These are phyloP conservation scores for Dexiosoma caninum DNA, from an alignment of 2,888 invertebrate species.

Conservation along the genomic window DNA sequence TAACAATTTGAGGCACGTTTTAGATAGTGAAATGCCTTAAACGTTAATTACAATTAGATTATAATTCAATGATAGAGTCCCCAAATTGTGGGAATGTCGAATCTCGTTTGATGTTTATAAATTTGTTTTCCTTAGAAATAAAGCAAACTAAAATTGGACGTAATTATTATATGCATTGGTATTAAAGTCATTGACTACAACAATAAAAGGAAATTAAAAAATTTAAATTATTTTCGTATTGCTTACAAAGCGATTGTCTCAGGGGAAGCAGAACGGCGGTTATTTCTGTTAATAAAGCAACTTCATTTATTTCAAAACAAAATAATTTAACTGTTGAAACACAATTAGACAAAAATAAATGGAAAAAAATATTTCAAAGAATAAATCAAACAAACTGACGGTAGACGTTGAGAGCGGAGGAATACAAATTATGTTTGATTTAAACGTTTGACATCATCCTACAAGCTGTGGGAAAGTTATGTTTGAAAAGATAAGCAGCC, in stretches of 20 bases:
- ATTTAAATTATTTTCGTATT: too few species aligned
- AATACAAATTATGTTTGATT: not conserved
- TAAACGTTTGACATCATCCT: not conserved
- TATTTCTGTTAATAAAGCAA: too few species aligned
- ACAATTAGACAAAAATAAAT: too few species aligned
- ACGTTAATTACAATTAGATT: constrained; percentile 1
- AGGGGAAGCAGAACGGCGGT: too few species aligned
- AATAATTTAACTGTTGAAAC: too few species aligned
- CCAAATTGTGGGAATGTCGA: not conserved
- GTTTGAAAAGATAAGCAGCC: constrained; percentile 21
- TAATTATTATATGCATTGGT: not conserved
- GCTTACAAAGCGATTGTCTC: too few species aligned
- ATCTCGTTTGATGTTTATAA: not conserved
- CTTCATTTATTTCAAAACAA: too few species aligned
- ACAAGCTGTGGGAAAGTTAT: not conserved
- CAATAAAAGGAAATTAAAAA: too few species aligned
- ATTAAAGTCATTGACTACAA: not conserved
- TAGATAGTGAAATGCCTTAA: not conserved
- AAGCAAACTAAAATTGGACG: not conserved
- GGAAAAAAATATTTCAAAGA: not conserved
- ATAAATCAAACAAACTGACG: too few species aligned
- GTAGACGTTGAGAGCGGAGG: too few species aligned
- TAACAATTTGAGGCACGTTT: constrained; percentile 31
- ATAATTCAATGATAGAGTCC: not conserved
- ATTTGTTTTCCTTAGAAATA: not conserved